These are phyloP conservation scores for Meandrina meandrites DNA, from an alignment of 92 coral and sea anemone genomes.

Conservation along the genomic window DNA sequence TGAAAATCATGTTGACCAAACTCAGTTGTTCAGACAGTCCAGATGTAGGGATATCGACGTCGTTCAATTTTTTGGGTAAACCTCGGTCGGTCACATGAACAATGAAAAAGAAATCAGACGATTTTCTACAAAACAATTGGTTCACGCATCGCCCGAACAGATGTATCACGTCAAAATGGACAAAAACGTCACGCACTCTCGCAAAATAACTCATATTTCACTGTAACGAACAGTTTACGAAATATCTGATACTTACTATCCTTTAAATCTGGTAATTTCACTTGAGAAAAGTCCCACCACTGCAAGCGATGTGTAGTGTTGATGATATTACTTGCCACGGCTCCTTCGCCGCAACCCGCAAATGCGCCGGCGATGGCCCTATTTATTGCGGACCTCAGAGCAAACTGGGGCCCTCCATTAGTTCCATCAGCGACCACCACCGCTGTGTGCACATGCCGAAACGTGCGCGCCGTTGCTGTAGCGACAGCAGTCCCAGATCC, in stretches of 20 bases:
- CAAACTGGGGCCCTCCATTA: constrained; percentile 82
- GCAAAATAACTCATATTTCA: background rate
- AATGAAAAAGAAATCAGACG: background rate
- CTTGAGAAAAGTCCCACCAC: constrained; percentile 89
- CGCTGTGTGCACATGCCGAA: constrained; percentile 86
- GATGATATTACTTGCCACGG: constrained; percentile 87
- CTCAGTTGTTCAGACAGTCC: background rate
- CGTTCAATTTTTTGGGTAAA: background rate
- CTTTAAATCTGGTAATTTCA: constrained; percentile 71
- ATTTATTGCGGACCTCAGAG: constrained; percentile 83
- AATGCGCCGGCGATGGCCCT: constrained; percentile 92
- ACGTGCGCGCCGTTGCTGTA: constrained; percentile 90
- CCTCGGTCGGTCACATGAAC: no score
- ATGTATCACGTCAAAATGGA: no score
- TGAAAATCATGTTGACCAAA: background rate
- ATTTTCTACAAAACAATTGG: background rate
- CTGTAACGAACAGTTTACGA: background rate
- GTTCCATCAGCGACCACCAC: constrained; percentile 81
- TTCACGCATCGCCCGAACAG: no score
- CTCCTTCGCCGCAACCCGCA: constrained; percentile 93
- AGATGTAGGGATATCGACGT: background rate
- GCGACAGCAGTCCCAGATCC: constrained; percentile 88
- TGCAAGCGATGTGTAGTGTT: constrained; percentile 91
- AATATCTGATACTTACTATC: constrained; percentile 52
- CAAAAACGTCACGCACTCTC: no score